Base-by-base conservation (phyloP, 2,113 vertebrate genomes). In the Crotalus helleri region DNA sequence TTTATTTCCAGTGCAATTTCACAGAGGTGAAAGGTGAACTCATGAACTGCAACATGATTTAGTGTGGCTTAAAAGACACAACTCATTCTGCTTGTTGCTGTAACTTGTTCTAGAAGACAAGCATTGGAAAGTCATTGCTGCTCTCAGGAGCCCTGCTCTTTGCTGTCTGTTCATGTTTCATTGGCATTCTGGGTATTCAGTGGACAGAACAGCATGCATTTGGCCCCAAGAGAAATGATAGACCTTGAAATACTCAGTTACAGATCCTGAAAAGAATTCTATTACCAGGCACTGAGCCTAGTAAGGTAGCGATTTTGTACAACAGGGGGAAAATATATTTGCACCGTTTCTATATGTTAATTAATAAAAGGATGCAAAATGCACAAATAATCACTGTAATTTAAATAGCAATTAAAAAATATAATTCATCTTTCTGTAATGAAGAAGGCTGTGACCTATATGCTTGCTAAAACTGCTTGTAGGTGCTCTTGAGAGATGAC, bases 1-100 rank as follows among this genome's bases (percentile, higher is more conserved):
- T 94, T 95, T 94, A 95, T 97, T 96, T 97, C 96, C 95, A 97
- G 95, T 46, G 59, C 49, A 95, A 88, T 58, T 93, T 96, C 90
- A 46, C 55, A 88, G 94, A 96, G 90, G 92, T 95, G 91, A 97
- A 97, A 97, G 91, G 90, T 96, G 93, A 96, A 86, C 58, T 95
- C 91, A 69, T 51, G 93, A 97, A 92, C 90, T 94, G 85, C 94
- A 81, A 87, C 74, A 91, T 85, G 95, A 96, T 96, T 96, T 97
- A 96, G 90, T 74, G 90, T 7, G 95, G 11, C n/a, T 97, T 97
- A 95, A 96, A 96, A 95, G 95, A 95, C 81, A 53, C 86, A 94
- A 69, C 53, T 95, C 96, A 91, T 85, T 96, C 93, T 58, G 90
- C 58, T 92, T 95, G 44, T 95, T 96, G 95, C 94, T 96, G 88